These are phyloP conservation scores for Lemur catta DNA, from an alignment of 2,797 vertebrate genomes.

Conservation along the genomic window DNA sequence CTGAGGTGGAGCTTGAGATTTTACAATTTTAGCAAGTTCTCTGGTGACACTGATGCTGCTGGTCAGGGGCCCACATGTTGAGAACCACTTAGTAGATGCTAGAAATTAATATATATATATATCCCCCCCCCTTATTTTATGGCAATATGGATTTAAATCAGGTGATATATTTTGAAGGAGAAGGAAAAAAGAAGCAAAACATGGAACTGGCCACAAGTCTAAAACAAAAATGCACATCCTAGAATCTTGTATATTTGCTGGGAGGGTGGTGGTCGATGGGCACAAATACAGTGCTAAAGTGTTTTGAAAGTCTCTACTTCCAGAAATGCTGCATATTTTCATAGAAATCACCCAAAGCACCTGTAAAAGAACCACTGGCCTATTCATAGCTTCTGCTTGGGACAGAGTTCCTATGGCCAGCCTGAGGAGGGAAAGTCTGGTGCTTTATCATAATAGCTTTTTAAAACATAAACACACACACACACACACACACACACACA, in stretches of 20 bases:
- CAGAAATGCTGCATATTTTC: not conserved
- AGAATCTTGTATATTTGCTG: not conserved
- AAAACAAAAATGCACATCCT: not conserved
- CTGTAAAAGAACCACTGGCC: not conserved
- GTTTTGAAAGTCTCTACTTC: not conserved
- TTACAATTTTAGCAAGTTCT: conserved; percentile 5
- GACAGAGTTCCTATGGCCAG: not conserved
- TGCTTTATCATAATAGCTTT: not conserved
- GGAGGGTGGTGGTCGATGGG: not conserved
- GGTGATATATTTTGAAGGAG: not conserved
- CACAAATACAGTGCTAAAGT: not conserved
- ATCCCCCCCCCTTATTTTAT: not conserved
- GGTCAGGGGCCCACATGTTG: not conserved
- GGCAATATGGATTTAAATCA: not conserved
- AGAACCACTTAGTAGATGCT: not conserved
- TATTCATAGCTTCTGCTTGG: not conserved
- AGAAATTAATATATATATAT: not conserved
- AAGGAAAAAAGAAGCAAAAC: not conserved
- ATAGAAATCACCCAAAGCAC: not conserved
- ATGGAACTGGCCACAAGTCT: not conserved
- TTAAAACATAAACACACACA: not conserved
- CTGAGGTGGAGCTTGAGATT: not conserved
- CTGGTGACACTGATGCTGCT: not conserved
- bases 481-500: not conserved
- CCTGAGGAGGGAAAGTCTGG: not conserved